These are phyloP conservation scores for Corydoras sp. DNA, from an alignment of 2,113 vertebrate genomes.

Conservation along the genomic window DNA sequence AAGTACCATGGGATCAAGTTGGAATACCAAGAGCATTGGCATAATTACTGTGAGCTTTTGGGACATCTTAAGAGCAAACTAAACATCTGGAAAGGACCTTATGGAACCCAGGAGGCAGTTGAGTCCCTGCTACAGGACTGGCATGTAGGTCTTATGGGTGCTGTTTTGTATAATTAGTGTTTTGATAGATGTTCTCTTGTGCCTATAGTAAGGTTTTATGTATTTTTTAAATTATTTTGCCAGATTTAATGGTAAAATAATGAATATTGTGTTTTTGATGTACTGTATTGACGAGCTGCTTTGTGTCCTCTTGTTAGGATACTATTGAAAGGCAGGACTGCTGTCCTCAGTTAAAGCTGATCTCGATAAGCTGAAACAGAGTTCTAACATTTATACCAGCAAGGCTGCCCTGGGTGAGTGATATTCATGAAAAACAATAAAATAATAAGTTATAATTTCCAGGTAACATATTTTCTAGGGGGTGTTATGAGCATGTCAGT, in stretches of 20 bases:
- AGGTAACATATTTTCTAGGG: no score
- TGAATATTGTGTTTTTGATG: background rate
- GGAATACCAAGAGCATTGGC: conserved; percentile 65
- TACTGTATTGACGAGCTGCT: background rate
- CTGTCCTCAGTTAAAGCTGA: conserved; percentile 34
- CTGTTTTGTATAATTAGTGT: background rate
- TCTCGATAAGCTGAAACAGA: conserved; percentile 39
- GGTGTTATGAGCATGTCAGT: no score
- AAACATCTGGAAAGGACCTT: conserved; percentile 65
- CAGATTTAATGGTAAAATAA: background rate
- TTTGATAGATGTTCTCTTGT: no score
- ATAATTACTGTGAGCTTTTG: conserved; percentile 58
- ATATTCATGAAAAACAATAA: background rate
- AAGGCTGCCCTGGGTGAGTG: conserved; percentile 45
- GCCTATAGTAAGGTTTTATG: no score
- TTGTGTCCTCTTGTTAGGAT: conserved; percentile 33
- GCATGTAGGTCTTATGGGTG: conserved; percentile 63
- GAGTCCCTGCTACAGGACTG: conserved; percentile 63
- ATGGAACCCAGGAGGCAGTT: conserved; percentile 65
- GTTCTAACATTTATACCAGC: conserved; percentile 40
- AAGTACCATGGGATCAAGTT: conserved; percentile 56
- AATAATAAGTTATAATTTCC: background rate
- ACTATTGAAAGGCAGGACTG: conserved; percentile 42
- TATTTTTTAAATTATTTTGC: background rate
- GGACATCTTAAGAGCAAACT: conserved; percentile 61